phyloP scores from a whole-genome alignment of 1,140 invertebrate genomes.

The Lutraria rhynchaena region DNA sequence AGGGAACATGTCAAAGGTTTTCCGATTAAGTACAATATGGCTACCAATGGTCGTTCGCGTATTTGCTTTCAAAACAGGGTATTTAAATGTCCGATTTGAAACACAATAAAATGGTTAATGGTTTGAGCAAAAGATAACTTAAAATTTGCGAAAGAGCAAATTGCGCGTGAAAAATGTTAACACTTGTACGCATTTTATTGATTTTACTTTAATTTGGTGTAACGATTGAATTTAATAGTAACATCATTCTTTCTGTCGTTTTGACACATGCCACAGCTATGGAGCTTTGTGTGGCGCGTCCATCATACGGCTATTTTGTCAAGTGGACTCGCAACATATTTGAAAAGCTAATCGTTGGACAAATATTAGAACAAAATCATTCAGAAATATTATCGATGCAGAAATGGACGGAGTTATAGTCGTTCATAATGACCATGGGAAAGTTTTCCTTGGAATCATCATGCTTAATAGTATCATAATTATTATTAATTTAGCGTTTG shows the following conservation, averaged over 20 bases:
- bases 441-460: too few relatives aligned
- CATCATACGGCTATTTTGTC: background rate
- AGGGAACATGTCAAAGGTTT: conserved; percentile 37
- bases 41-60: background rate
- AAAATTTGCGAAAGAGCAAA: conserved; percentile 34
- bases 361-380: conserved; percentile 13
- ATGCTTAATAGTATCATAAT: too few relatives aligned
- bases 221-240: background rate
- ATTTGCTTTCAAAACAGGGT: background rate
- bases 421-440: too few relatives aligned
- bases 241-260: background rate
- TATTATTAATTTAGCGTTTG: too few relatives aligned
- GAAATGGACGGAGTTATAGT: too few relatives aligned
- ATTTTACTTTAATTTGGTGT: conserved; percentile 35
- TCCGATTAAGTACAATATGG: conserved; percentile 12
- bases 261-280: conserved; percentile 47
- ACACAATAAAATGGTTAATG: conserved; percentile 15
- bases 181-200: conserved; percentile 59
- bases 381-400: too few relatives aligned
- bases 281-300: conserved; percentile 31
- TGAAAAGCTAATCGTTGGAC: conserved; percentile 16
- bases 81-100: conserved; percentile 31
- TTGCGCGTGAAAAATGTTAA: conserved; percentile 53
- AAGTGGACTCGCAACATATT: conserved; percentile 50
- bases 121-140: conserved; percentile 23